These are phyloP conservation scores for Tetranychus cinnabarinus DNA, from an alignment of 1,140 invertebrate genomes.

Conservation along the genomic window DNA sequence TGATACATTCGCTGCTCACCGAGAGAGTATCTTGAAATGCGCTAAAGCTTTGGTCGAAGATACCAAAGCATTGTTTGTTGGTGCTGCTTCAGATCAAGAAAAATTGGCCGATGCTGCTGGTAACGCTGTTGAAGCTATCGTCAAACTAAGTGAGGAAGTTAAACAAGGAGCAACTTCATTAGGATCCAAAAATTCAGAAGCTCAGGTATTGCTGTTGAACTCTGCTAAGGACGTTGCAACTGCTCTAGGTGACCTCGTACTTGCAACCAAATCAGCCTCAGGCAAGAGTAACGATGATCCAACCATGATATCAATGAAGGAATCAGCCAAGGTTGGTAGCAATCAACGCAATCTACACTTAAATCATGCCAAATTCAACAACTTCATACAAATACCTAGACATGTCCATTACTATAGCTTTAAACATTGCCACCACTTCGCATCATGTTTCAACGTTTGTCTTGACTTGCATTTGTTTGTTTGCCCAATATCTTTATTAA, in stretches of 20 bases:
- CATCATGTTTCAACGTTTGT: too few species aligned
- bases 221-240: slow-evolving; percentile 93
- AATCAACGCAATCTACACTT: too few species aligned
- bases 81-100: slow-evolving; percentile 80
- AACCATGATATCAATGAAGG: slow-evolving; percentile 82
- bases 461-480: too few species aligned
- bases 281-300: slow-evolving; percentile 83
- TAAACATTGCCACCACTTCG: too few species aligned
- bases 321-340: slow-evolving; percentile 75
- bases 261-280: slow-evolving; percentile 86
- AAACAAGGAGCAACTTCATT: slow-evolving; percentile 86
- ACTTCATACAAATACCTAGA: too few species aligned
- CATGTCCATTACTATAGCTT: too few species aligned
- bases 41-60: slow-evolving; percentile 97
- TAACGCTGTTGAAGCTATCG: slow-evolving; percentile 85
- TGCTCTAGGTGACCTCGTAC: slow-evolving; percentile 79
- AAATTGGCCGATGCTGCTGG: slow-evolving; percentile 85
- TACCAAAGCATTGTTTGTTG: slow-evolving; percentile 85
- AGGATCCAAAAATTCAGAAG: slow-evolving; percentile 77
- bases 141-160: slow-evolving; percentile 84
- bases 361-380: too few species aligned
- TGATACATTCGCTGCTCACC: slow-evolving; percentile 53
- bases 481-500: too few species aligned
- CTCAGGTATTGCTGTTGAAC: slow-evolving; percentile 91
- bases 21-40: slow-evolving; percentile 90